phyloP scores from a whole-genome alignment of 1,140 invertebrate species.

The Magallana gigas region DNA sequence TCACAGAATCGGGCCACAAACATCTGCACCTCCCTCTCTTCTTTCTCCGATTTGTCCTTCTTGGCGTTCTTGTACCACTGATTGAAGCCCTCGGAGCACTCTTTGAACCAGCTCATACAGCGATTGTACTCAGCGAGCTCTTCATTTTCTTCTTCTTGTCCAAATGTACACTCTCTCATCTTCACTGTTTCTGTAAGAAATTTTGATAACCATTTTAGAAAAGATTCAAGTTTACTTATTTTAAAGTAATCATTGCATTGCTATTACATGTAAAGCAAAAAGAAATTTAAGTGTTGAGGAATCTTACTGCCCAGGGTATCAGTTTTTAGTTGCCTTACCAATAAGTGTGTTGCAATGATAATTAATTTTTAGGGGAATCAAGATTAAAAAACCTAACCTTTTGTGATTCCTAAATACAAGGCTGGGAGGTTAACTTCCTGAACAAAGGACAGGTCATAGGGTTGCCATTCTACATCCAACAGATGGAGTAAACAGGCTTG shows the following conservation, averaged over 20 bases:
- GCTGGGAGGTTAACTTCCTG: conserved; percentile 73
- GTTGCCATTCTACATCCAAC: conserved; percentile 77
- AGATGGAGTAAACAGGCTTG: conserved; percentile 76
- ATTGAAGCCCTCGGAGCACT: conserved; percentile 68
- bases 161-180: conserved; percentile 70
- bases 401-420: conserved; percentile 73
- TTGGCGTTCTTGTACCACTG: conserved; percentile 70
- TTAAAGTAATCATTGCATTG: too few species aligned
- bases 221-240: too few species aligned
- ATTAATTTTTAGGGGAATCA: too few species aligned
- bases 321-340: too few species aligned
- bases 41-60: conserved; percentile 63
- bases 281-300: too few species aligned
- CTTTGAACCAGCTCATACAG: conserved; percentile 76
- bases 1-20: conserved; percentile 78
- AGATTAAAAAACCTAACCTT: conserved; percentile 60
- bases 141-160: conserved; percentile 69
- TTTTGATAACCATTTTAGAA: too few species aligned
- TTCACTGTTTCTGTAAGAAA: conserved; percentile 72
- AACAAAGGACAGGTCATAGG: conserved; percentile 75
- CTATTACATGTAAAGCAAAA: too few species aligned
- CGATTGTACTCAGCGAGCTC: conserved; percentile 74
- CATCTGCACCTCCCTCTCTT: conserved; percentile 76
- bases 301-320: too few species aligned
- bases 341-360: too few species aligned